A percentile compares a stretch with the other conserved stretches of the same genome.
Conservation (phyloP, 2,888 invertebrate species). For the Amaurobius ferox region DNA sequence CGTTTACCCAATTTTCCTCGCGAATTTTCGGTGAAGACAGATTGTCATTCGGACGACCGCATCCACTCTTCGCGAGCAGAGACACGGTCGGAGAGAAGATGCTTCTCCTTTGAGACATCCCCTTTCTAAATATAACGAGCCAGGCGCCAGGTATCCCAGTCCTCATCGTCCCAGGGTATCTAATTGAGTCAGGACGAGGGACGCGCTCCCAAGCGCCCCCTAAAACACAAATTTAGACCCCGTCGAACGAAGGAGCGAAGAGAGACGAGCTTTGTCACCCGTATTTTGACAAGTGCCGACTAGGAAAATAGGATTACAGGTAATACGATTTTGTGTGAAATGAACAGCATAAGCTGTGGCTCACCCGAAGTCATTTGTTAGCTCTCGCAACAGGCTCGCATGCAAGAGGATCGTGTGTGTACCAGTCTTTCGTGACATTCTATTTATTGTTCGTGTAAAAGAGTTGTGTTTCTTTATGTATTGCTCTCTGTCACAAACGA, state of each 20-base stretch:
- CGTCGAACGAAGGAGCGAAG: not conserved
- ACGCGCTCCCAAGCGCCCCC: not conserved
- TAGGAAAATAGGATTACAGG: constrained; percentile 62
- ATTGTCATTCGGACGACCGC: not conserved
- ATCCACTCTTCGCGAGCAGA: too few species aligned
- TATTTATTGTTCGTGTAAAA: too few species aligned
- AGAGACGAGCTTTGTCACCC: not conserved
- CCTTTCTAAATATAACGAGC: not conserved
- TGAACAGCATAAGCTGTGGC: not conserved
- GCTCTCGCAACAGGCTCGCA: too few species aligned
- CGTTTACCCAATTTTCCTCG: constrained; percentile 7
- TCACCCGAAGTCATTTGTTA: too few species aligned
- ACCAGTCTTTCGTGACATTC: too few species aligned
- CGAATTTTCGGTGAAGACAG: not conserved
- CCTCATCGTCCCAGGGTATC: not conserved
- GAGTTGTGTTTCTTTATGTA: too few species aligned
- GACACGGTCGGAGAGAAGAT: not conserved
- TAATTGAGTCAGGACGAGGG: not conserved
- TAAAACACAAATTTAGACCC: not conserved
- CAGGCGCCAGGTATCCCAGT: too few species aligned
- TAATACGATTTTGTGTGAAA: constrained; percentile 40
- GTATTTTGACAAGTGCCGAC: constrained; percentile 21
- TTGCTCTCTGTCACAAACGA: too few species aligned
- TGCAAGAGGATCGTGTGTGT: too few species aligned
- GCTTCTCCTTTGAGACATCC: not conserved